Base-by-base conservation (phyloP, 2,113 vertebrate genomes). In the Acinonyx jubatus region DNA sequence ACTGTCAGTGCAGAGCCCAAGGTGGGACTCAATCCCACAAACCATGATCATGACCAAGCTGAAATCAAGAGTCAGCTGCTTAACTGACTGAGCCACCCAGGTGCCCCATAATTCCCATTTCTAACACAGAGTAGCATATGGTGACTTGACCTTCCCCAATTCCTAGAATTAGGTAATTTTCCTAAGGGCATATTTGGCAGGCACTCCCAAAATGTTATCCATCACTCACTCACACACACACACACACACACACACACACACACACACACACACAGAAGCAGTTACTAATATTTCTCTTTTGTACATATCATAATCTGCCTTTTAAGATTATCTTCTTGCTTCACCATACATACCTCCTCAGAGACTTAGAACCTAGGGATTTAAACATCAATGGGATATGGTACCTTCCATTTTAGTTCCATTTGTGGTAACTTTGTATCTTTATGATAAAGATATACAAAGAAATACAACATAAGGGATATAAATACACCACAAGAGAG, bases 361-460 rank as follows among this genome's bases (percentile, higher is more conserved):
- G 66, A 13, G 57, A 82, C 36, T 83, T n/a, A 71, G 5, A 33
- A 18, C 85, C 18, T n/a, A 80, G 52, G 7, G 14, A 91, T 96
- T 86, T 69, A 71, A 85, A 82, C 21, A 87, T 88, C 27, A 91
- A 50, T 57, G 57, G 50, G 21, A 73, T 61, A 83, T 1, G 66
- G 4, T 69, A 38, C 7, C 21, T 95, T 48, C 31, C 80, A 81
- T 81, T 74, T 74, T 76, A 76, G 18, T 45, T 45, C 45, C 45
- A 45, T 1, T 45, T 45, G 45, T 45, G 45, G 45, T 45, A 45
- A 45, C 45, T 45, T 45, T 45, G 45, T 45, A 9, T 45, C 45
- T 45, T 45, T 45, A 95, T 57, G n/a, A 74, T 88, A 55, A 89
- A 96, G 27, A 93, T 66, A 79, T 29, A 50, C 27, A 66, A 95